Evolutionary conservation across 1,140 invertebrate genomes (phyloP), one percentile per base, ranked within the genome.

Genomic region (Paraescarpia echinospica): DNA sequence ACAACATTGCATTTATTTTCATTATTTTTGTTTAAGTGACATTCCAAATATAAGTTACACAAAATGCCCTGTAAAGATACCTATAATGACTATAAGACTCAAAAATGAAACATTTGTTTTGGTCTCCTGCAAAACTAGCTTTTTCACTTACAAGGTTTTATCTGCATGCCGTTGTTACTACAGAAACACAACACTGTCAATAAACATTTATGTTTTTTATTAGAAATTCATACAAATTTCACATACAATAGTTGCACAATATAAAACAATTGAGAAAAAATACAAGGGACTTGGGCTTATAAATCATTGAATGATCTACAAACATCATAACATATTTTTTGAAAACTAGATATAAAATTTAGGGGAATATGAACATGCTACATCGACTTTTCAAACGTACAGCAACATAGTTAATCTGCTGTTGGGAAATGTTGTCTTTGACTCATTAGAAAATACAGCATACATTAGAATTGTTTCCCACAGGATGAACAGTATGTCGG

Each of bases 31-130:
- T 6, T 6, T 6, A 41, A 41, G 41, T 41, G 41, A 12, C 91
- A 97, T 95, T 94, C 12, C 41, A 41, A 41, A 12, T 6, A 6
- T 41, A 41, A 41, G 41, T 4, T 41, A 41, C 12, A 41, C 41
- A 41, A 41, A 41, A 41, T 41, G 41, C 41, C 41, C 41, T 41
- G 41, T 41, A 41, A 41, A 41, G 41, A 41, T 41, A 41, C 41
- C 41, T 41, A 41, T 41, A 41, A 6, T 41, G 41, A 12, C 41
- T 41, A 41, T 41, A 41, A 41, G 41, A 41, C 41, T 6, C 41
- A 41, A 4, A 41, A 41, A 41, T 12, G 12, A 41, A 41, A 41
- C 41, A 41, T 41, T 6, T 41, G 41, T 41, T 41, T 41, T 41
- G 41, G 41, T 41, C 41, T 41, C 41, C 4, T 41, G 41, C 12